phyloP scores from a whole-genome alignment of 2,888 invertebrate species.

The Metallyticus violacea region DNA sequence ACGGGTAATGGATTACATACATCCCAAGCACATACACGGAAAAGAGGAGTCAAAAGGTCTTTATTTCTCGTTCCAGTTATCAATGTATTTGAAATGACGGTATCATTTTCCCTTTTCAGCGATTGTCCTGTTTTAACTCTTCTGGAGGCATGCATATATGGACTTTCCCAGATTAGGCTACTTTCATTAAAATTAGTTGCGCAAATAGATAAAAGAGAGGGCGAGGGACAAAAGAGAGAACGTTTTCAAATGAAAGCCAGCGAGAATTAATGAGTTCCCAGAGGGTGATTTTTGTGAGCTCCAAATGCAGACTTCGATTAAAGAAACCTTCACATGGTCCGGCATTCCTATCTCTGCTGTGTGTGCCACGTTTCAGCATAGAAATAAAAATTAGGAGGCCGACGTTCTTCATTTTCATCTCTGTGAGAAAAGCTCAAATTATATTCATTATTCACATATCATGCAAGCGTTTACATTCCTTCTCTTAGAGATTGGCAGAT shows the following conservation, averaged over 20 bases:
- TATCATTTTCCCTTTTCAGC: conserved; percentile 4
- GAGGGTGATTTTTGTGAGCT: neutral
- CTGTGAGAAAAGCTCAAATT: no score
- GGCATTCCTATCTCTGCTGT: no score
- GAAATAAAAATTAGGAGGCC: no score
- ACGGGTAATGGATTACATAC: conserved; percentile 12
- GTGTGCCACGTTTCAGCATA: no score
- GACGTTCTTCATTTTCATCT: no score
- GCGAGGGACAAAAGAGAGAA: neutral
- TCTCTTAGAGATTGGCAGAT: no score
- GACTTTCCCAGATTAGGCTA: neutral
- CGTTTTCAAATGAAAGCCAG: neutral
- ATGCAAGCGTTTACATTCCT: no score
- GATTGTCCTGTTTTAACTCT: neutral
- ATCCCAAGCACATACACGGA: no score
- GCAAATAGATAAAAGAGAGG: neutral
- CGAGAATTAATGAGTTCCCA: neutral
- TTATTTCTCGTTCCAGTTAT: neutral
- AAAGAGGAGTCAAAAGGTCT: neutral
- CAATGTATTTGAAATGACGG: conserved; percentile 4
- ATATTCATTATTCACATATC: no score
- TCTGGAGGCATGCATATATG: neutral
- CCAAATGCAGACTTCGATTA: neutral
- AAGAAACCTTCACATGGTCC: neutral
- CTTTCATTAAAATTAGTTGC: neutral